Evolutionary conservation across 2,888 invertebrate genomes (phyloP).

Genomic region (Lithophane semibrunnea): DNA sequence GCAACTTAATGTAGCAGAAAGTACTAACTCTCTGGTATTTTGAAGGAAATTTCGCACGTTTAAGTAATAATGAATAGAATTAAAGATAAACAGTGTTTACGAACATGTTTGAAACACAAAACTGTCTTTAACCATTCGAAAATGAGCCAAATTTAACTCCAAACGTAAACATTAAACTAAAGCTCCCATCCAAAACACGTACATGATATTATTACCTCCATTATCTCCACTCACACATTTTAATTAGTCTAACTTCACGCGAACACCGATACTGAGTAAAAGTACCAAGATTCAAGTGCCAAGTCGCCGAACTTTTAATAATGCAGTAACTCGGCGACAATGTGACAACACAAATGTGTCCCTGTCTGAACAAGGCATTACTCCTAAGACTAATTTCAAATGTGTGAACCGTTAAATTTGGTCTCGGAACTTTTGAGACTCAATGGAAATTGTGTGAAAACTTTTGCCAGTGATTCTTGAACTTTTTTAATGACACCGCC

Average conservation of each 20-base stretch:
- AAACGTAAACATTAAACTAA: conserved; percentile 4
- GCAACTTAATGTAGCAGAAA: not conserved
- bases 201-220: conserved; percentile 21
- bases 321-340: conserved; percentile 39
- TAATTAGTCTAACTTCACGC: conserved; percentile 25
- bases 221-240: conserved; percentile 19
- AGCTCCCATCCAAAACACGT: conserved; percentile 17
- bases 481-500: conserved; percentile 59
- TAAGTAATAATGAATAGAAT: not conserved
- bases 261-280: conserved; percentile 21
- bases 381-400: conserved; percentile 51
- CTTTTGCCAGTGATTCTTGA: conserved; percentile 52
- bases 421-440: conserved; percentile 53
- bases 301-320: conserved; percentile 49
- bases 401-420: conserved; percentile 59
- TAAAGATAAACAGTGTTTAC: not conserved
- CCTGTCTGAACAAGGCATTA: conserved; percentile 40
- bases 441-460: conserved; percentile 49
- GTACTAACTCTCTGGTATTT: not conserved
- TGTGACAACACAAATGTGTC: conserved; percentile 47
- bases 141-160: conserved; percentile 2
- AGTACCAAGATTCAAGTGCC: conserved; percentile 26
- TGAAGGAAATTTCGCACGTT: not conserved
- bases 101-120: conserved; percentile 10
- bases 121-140: not conserved